Percentiles rank a stretch among this genome's conserved stretches.
Conservation (phyloP, 2,797 vertebrate genomes). For the Xiphorhynchus erythropygius region DNA sequence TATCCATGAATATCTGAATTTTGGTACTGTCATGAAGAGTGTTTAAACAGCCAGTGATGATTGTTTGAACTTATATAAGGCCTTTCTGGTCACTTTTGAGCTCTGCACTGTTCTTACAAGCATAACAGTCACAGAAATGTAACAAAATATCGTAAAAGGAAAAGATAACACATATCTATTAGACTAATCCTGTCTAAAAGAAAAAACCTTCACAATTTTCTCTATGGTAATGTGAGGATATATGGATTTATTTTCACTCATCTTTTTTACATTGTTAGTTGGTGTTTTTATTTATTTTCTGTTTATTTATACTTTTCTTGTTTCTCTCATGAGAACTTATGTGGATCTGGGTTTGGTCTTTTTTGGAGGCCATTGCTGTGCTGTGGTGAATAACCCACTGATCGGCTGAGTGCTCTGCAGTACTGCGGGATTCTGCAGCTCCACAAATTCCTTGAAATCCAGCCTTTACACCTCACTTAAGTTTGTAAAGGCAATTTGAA, state of each 20-base stretch:
- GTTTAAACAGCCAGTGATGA: not conserved
- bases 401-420: not conserved
- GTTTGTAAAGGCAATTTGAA: not conserved
- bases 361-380: not conserved
- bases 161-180: not conserved
- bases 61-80: not conserved
- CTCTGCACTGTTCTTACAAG: not conserved
- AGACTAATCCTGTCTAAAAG: not conserved
- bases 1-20: not conserved
- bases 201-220: not conserved
- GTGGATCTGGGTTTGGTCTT: not conserved
- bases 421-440: not conserved
- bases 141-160: not conserved
- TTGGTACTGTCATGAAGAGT: not conserved
- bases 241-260: not conserved
- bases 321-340: not conserved
- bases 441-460: rapidly evolving
- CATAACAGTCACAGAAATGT: not conserved
- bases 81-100: not conserved
- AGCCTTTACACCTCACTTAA: not conserved
- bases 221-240: not conserved
- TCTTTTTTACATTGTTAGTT: not conserved
- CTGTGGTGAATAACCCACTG: not conserved
- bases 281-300: not conserved
- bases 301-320: not conserved